These are phyloP conservation scores for Nebria salina DNA, from an alignment of 2,888 invertebrate species.

Conservation along the genomic window DNA sequence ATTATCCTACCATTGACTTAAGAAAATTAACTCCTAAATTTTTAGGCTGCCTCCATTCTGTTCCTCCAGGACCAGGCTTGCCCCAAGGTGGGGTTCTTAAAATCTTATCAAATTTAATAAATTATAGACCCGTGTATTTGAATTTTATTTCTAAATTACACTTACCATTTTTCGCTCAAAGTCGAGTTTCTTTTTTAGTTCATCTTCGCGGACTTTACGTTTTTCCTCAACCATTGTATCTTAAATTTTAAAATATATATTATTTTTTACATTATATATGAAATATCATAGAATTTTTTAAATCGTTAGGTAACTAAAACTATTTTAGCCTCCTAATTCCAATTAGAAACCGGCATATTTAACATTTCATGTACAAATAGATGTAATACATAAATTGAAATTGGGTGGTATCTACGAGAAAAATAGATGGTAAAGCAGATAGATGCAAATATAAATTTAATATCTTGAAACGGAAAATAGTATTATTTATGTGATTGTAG, in stretches of 20 bases:
- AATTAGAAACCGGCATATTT: too few relatives aligned
- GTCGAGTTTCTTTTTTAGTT: slow-evolving; percentile 63
- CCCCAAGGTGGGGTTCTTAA: slow-evolving; percentile 68
- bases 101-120: slow-evolving; percentile 19
- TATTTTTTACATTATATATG: not conserved
- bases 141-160: slow-evolving; percentile 27
- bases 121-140: not conserved
- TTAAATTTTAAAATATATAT: slow-evolving; percentile 55
- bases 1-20: slow-evolving; percentile 74
- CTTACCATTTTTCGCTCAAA: slow-evolving; percentile 69
- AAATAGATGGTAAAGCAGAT: too few relatives aligned
- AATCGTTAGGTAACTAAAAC: too few relatives aligned
- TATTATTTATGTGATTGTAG: too few relatives aligned
- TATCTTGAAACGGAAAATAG: too few relatives aligned
- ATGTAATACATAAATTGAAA: too few relatives aligned
- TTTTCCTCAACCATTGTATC: slow-evolving; percentile 70
- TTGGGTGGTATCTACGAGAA: too few relatives aligned
- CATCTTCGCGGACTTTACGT: slow-evolving; percentile 64
- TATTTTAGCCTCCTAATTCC: too few relatives aligned
- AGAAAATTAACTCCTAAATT: slow-evolving; percentile 78
- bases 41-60: slow-evolving; percentile 78
- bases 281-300: not conserved
- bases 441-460: too few relatives aligned
- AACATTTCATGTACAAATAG: too few relatives aligned
- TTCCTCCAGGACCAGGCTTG: slow-evolving; percentile 76